phyloP scores from a whole-genome alignment of 1,140 invertebrate species.

The Hylaeus anthracinus region DNA sequence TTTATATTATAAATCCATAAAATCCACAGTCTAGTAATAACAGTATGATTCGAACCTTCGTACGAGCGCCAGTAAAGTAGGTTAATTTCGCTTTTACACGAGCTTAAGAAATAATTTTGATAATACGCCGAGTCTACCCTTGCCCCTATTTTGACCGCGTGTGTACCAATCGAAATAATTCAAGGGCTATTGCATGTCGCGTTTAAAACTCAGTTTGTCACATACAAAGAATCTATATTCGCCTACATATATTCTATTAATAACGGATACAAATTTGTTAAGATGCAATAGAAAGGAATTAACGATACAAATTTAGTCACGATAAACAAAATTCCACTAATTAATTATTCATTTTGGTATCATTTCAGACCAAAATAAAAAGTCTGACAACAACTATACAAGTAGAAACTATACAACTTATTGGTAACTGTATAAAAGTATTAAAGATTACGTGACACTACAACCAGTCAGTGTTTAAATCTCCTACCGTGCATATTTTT shows the following conservation, averaged over 20 bases:
- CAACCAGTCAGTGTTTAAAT: neutral
- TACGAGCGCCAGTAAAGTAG: constrained; percentile 34
- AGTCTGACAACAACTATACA: neutral
- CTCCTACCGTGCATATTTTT: no score
- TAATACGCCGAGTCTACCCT: constrained; percentile 16
- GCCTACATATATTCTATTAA: no score
- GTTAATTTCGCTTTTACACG: constrained; percentile 59
- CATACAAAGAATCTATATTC: no score
- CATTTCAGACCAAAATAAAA: neutral
- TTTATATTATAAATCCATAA: no score
- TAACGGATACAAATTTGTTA: no score
- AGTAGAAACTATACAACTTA: no score
- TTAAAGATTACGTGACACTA: neutral
- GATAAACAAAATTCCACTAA: neutral
- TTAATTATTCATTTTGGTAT: neutral
- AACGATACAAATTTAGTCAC: no score
- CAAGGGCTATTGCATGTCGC: neutral
- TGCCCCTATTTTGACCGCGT: constrained; percentile 9
- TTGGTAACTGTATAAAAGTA: neutral
- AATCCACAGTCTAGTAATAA: neutral
- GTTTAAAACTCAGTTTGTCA: neutral
- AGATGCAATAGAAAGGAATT: no score
- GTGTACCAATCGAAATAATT: constrained; percentile 26
- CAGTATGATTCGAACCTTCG: neutral
- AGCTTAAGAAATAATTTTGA: constrained; percentile 31